Percentiles rank a stretch among this genome's conserved stretches.
Conservation (phyloP, 2,113 vertebrate species). For the Poeciliopsis retropinna region DNA sequence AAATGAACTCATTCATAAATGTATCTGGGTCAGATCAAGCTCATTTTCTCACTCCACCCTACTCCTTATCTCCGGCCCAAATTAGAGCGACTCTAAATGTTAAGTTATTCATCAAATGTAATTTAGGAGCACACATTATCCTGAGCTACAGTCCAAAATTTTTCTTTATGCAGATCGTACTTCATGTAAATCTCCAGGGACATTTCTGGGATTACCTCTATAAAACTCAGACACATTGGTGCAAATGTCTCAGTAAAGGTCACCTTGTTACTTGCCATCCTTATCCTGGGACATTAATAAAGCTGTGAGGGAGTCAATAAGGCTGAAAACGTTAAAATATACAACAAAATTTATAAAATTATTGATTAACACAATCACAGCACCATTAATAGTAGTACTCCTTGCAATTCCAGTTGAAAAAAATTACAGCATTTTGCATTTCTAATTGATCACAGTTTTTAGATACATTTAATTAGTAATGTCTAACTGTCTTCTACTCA, state of each 20-base stretch:
- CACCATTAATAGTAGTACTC: too few relatives aligned
- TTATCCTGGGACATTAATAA: not conserved
- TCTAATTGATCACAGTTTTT: not conserved
- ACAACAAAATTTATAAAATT: not conserved
- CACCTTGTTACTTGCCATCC: conserved; percentile 1
- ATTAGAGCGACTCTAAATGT: conserved; percentile 75
- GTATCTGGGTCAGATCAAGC: conserved; percentile 73
- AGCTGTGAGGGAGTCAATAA: not conserved
- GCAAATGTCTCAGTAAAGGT: conserved; percentile 33
- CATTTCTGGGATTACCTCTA: not conserved
- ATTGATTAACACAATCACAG: too few relatives aligned
- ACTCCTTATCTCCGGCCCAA: conserved; percentile 56
- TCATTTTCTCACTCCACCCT: conserved; percentile 59
- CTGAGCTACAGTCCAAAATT: conserved; percentile 40
- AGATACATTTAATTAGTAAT: not conserved
- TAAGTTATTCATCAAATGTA: conserved; percentile 80
- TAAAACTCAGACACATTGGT: not conserved
- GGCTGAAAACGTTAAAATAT: not conserved
- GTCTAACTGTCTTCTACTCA: not conserved
- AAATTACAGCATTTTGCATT: not conserved
- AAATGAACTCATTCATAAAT: conserved; percentile 73
- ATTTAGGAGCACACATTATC: conserved; percentile 70
- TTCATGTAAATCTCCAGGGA: not conserved
- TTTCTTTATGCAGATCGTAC: conserved; percentile 15
- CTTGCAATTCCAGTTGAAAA: too few relatives aligned